Conservation (phyloP, 1,140 invertebrate genomes). For the Drosophila eugracilis region DNA sequence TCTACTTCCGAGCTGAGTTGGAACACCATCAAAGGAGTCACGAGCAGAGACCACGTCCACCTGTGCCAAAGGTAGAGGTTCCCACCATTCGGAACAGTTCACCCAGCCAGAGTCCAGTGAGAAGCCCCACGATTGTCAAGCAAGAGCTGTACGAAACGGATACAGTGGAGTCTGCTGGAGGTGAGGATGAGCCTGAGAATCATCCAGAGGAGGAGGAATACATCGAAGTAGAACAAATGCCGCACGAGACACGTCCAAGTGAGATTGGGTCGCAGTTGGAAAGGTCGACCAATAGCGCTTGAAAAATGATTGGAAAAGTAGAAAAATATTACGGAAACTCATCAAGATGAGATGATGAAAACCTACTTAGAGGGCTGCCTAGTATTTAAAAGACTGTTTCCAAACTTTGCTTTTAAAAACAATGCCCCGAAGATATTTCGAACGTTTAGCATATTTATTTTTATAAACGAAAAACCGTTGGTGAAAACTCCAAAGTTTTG, state of each 20-base stretch:
- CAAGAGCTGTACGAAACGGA: conserved; percentile 71
- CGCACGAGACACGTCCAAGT: conserved; percentile 51
- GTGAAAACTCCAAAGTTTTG: not conserved
- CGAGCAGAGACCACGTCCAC: conserved; percentile 37
- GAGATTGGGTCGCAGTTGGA: conserved; percentile 50
- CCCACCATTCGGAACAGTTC: conserved; percentile 14
- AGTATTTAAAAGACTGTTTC: conserved; percentile 41
- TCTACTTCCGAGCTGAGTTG: conserved; percentile 96
- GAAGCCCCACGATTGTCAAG: conserved; percentile 58
- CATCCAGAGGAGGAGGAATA: conserved; percentile 81
- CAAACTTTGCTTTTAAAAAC: conserved; percentile 17
- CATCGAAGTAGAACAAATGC: conserved; percentile 83
- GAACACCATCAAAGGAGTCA: conserved; percentile 90
- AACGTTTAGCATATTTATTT: conserved; percentile 22
- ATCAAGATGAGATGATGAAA: not conserved
- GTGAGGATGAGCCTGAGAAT: conserved; percentile 14
- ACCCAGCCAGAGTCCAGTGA: conserved; percentile 40
- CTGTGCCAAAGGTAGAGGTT: conserved; percentile 36
- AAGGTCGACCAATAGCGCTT: conserved; percentile 68
- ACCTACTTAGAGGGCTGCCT: not conserved
- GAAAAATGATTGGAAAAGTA: not conserved
- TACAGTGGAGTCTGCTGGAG: conserved; percentile 10
- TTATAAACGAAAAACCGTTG: conserved; percentile 32
- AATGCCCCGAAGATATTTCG: not conserved
- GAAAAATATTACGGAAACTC: not conserved